Conservation (phyloP, 92 coral and sea anemone genomes). For the Virgularia gustaviana region DNA sequence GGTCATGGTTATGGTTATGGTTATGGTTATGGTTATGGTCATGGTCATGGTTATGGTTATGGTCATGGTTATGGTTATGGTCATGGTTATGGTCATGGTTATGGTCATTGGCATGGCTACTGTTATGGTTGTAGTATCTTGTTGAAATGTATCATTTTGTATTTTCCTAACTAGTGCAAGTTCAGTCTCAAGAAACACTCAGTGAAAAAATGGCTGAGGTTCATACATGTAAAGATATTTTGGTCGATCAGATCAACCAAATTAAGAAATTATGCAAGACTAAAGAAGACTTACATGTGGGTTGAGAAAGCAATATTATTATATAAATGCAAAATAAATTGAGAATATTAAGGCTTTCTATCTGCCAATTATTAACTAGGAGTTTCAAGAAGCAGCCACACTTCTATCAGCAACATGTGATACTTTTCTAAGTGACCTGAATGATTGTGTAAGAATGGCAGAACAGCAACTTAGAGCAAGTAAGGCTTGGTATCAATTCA, state of each 20-base stretch:
- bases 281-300: constrained; percentile 85
- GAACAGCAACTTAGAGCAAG: constrained; percentile 65
- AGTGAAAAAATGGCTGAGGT: constrained; percentile 89
- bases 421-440: constrained; percentile 78
- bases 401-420: constrained; percentile 97
- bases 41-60: too few species aligned
- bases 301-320: not conserved
- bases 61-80: too few species aligned
- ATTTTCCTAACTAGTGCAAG: too few species aligned
- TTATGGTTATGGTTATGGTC: too few species aligned
- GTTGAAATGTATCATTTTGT: too few species aligned
- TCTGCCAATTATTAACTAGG: too few species aligned
- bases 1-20: too few species aligned
- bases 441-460: constrained; percentile 88
- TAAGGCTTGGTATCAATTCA: too few species aligned
- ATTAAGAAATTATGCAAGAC: constrained; percentile 72
- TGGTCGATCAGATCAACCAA: constrained; percentile 79
- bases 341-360: too few species aligned
- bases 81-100: too few species aligned
- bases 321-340: not conserved
- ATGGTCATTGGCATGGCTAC: too few species aligned
- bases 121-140: too few species aligned
- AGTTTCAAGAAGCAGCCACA: constrained; percentile 90
- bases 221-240: constrained; percentile 73
- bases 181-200: constrained; percentile 41